Conservation (phyloP, 2,797 vertebrate genomes). For the Lindbergichthys nudifrons region DNA sequence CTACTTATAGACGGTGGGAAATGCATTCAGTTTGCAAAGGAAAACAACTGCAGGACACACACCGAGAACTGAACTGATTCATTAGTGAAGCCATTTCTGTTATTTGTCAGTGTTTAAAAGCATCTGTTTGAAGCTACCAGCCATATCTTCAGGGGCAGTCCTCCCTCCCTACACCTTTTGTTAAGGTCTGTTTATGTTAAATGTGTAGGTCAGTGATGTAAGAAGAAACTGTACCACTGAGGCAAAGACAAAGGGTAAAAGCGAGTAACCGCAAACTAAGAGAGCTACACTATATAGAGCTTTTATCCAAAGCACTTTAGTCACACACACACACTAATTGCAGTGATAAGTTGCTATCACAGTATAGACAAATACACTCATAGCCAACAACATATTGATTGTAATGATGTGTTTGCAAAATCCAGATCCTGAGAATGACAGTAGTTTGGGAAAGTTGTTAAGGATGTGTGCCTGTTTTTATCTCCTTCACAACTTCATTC, state of each 20-base stretch:
- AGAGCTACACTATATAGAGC: constrained; percentile 1
- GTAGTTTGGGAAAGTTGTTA: background rate
- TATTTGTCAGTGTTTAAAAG: constrained; percentile 1
- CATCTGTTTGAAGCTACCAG: background rate
- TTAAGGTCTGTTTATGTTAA: background rate
- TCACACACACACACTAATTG: background rate
- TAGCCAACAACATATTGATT: background rate
- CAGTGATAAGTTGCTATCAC: background rate
- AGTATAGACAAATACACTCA: background rate
- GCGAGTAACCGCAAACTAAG: background rate
- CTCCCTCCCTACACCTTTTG: background rate
- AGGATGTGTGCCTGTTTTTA: background rate
- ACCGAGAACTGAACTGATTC: background rate
- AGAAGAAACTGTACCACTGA: background rate
- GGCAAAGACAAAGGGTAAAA: background rate
- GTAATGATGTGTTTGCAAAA: background rate
- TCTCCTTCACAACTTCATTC: background rate
- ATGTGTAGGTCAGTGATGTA: background rate
- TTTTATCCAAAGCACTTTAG: background rate
- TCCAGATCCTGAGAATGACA: background rate
- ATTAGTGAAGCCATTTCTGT: background rate
- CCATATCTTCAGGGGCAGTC: background rate
- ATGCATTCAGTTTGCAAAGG: background rate
- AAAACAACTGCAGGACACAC: background rate
- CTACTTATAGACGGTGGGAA: background rate